Percentiles rank a stretch among this genome's conserved stretches.
phyloP scores from a whole-genome alignment of 1,140 invertebrate species.

The Drosophila nigrodunni region DNA sequence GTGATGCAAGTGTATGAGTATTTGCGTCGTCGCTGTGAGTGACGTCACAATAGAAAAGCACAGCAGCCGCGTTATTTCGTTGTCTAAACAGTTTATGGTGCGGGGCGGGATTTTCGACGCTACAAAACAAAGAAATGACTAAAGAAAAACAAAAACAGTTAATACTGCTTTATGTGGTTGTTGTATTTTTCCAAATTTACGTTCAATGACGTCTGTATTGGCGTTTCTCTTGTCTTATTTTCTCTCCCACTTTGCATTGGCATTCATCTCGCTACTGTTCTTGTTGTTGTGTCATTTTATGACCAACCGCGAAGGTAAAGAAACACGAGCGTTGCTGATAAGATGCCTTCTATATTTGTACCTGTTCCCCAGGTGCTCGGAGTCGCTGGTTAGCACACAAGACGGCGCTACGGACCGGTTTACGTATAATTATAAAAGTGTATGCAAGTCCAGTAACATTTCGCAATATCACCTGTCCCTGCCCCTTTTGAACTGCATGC shows the following conservation, averaged over 20 bases:
- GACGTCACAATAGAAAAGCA: constrained; percentile 82
- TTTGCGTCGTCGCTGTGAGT: constrained; percentile 69
- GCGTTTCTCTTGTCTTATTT: constrained; percentile 35
- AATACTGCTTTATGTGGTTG: constrained; percentile 19
- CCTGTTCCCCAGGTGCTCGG: constrained; percentile 40
- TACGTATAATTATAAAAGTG: constrained; percentile 24
- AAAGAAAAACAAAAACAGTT: constrained; percentile 30
- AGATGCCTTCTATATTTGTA: constrained; percentile 43
- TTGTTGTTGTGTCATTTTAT: constrained; percentile 52
- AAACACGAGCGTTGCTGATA: constrained; percentile 68
- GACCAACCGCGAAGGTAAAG: constrained; percentile 52
- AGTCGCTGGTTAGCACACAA: constrained; percentile 25
- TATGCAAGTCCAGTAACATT: constrained; percentile 42
- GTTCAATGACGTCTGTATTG: constrained; percentile 45
- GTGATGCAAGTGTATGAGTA: constrained; percentile 43
- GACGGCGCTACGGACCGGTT: constrained; percentile 24
- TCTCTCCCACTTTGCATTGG: constrained; percentile 35
- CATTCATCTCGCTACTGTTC: constrained; percentile 62
- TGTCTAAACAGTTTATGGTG: constrained; percentile 23
- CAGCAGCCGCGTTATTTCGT: constrained; percentile 42
- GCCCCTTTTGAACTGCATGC: constrained; percentile 5
- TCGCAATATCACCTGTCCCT: constrained; percentile 1
- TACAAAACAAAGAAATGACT: constrained; percentile 53
- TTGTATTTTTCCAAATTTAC: constrained; percentile 17
- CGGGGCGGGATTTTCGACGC: constrained; percentile 25